phyloP scores from a whole-genome alignment of 2,888 invertebrate species.

The Tholera decimalis region DNA sequence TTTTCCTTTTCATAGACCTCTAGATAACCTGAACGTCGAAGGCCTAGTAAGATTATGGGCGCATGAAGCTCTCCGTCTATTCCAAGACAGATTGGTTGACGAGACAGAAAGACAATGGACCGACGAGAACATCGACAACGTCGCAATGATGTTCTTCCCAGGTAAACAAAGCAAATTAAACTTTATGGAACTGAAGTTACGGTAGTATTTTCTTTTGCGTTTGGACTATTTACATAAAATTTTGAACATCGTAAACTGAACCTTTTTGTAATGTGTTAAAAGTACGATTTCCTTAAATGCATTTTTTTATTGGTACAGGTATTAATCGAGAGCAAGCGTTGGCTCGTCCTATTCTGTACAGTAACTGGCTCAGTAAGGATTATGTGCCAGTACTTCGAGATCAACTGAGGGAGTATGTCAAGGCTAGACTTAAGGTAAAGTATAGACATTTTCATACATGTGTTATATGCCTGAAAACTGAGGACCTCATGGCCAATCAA shows the following conservation, averaged over 20 bases:
- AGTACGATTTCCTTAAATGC: conserved; percentile 1
- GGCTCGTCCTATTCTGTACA: conserved; percentile 98
- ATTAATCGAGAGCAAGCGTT: conserved; percentile 96
- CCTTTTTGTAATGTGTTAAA: background rate
- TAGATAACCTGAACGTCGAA: conserved; percentile 97
- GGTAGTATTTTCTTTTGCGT: background rate
- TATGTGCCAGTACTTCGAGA: conserved; percentile 99
- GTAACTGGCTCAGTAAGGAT: conserved; percentile 99
- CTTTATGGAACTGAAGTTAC: background rate
- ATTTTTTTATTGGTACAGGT: conserved; percentile 83
- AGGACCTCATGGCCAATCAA: too few species aligned
- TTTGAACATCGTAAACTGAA: conserved; percentile 79
- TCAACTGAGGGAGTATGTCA: conserved; percentile 98
- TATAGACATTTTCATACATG: too few species aligned
- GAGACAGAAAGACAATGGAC: conserved; percentile 99
- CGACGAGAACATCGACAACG: conserved; percentile 98
- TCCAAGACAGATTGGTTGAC: conserved; percentile 98
- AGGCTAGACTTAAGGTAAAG: conserved; percentile 97
- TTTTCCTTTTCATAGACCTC: conserved; percentile 92
- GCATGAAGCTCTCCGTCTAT: conserved; percentile 99
- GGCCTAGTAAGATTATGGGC: conserved; percentile 99
- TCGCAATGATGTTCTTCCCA: conserved; percentile 98
- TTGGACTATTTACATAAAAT: conserved; percentile 84
- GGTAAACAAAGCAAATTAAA: conserved; percentile 80
- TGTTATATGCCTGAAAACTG: too few species aligned